These are phyloP conservation scores for Enteromius unitaeniatus DNA, from an alignment of 2,797 vertebrate species.

Conservation along the genomic window DNA sequence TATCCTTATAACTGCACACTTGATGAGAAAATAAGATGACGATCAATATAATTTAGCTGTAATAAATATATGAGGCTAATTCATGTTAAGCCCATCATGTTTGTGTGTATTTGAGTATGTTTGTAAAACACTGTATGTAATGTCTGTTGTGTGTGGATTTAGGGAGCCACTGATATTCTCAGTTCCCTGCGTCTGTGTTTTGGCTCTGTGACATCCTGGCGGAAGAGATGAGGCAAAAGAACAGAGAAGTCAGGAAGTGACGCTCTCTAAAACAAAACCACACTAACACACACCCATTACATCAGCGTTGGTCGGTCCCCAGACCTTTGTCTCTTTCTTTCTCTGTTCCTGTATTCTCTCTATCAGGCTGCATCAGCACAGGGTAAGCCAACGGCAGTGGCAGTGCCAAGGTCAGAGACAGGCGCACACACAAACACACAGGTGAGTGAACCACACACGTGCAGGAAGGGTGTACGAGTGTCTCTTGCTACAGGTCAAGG, in stretches of 20 bases:
- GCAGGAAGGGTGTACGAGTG: constrained; percentile 61
- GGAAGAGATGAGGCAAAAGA: constrained; percentile 56
- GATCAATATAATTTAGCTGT: background rate
- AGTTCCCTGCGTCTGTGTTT: constrained; percentile 42
- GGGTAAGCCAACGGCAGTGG: background rate
- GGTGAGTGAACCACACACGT: constrained; percentile 32
- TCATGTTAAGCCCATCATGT: background rate
- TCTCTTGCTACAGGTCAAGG: constrained; percentile 49
- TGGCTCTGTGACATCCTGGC: constrained; percentile 53
- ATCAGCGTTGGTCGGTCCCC: constrained; percentile 45
- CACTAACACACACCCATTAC: constrained; percentile 50
- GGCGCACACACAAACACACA: constrained; percentile 19
- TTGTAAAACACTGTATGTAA: background rate
- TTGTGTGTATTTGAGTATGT: background rate
- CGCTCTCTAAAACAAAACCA: constrained; percentile 45
- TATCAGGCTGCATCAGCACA: constrained; percentile 38
- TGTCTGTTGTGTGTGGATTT: constrained; percentile 35
- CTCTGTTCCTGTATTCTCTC: constrained; percentile 48
- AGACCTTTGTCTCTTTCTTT: constrained; percentile 44
- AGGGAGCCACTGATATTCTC: constrained; percentile 7
- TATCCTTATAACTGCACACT: background rate
- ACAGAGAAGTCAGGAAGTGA: constrained; percentile 45
- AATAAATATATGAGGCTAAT: constrained; percentile 5
- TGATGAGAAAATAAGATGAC: background rate
- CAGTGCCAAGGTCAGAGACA: constrained; percentile 43